Evolutionary conservation across 2,888 invertebrate species (phyloP).

Genomic region (Noctua pronuba): DNA sequence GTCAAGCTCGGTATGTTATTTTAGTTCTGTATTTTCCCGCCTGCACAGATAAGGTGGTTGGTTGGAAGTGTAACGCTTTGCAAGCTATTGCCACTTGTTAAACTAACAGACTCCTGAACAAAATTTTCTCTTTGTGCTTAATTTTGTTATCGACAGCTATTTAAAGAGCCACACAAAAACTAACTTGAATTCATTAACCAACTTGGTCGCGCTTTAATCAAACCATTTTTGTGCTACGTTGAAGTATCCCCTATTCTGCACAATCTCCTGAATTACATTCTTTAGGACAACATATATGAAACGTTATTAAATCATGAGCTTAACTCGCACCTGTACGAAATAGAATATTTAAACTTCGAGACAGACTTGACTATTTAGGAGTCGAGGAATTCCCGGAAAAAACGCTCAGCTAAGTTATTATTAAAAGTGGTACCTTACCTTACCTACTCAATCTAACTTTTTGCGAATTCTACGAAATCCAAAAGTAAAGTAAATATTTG

Average conservation of each 20-base stretch:
- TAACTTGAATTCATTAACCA: background rate
- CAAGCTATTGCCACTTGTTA: background rate
- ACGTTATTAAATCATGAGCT: background rate
- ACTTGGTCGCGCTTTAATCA: constrained; percentile 28
- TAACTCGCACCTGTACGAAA: background rate
- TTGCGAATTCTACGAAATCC: constrained; percentile 10
- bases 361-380: background rate
- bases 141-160: background rate
- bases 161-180: background rate
- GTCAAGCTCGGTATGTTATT: no score
- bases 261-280: constrained; percentile 6
- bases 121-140: background rate
- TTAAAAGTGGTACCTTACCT: constrained; percentile 13
- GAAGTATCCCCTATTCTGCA: background rate
- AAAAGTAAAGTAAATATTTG: constrained; percentile 17
- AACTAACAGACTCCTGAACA: background rate
- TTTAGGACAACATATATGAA: constrained; percentile 6
- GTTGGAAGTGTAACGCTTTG: background rate
- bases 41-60: background rate
- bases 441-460: constrained; percentile 5
- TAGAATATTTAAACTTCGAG: constrained; percentile 2
- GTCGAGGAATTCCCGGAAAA: background rate
- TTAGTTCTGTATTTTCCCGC: background rate
- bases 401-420: background rate
- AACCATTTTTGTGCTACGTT: constrained; percentile 20